Evolutionary conservation across 2,797 vertebrate species (phyloP).

Genomic region (Triplophysa bombifrons): DNA sequence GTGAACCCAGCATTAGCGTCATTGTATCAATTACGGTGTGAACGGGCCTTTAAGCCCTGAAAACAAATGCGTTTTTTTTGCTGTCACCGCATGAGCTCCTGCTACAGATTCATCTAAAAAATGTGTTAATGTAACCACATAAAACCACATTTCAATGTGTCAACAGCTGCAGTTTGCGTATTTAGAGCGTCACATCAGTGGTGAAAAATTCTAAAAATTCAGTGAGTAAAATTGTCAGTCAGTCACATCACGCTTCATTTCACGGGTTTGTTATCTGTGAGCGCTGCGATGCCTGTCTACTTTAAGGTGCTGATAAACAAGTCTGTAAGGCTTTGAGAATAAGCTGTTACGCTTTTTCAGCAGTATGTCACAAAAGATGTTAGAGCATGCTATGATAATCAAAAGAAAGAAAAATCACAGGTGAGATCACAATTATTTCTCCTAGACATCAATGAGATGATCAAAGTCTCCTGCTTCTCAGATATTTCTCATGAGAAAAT

Average conservation of each 20-base stretch:
- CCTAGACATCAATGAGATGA: too few species aligned
- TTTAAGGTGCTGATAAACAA: neutral
- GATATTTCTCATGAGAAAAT: neutral
- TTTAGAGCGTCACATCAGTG: neutral
- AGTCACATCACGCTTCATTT: slow-evolving; percentile 1
- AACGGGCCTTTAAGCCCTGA: neutral
- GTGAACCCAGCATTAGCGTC: too few species aligned
- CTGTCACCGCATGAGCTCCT: neutral
- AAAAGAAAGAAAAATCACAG: too few species aligned
- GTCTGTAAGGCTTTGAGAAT: neutral
- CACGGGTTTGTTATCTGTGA: slow-evolving; percentile 1
- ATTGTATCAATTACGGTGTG: neutral
- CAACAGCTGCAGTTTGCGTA: neutral
- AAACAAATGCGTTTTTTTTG: neutral
- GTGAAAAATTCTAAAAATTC: neutral
- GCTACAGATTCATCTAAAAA: neutral
- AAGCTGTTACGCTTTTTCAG: neutral
- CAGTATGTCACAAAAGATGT: neutral
- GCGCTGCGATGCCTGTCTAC: neutral
- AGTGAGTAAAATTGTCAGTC: neutral
- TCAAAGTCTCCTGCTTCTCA: too few species aligned
- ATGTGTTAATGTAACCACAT: neutral
- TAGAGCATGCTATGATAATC: neutral
- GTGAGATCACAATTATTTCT: too few species aligned
- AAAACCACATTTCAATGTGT: neutral